A percentile compares a stretch with the other conserved stretches of the same genome.
These are phyloP conservation scores for Gallinago solitaria DNA, from an alignment of 2,797 vertebrate genomes.

Conservation along the genomic window DNA sequence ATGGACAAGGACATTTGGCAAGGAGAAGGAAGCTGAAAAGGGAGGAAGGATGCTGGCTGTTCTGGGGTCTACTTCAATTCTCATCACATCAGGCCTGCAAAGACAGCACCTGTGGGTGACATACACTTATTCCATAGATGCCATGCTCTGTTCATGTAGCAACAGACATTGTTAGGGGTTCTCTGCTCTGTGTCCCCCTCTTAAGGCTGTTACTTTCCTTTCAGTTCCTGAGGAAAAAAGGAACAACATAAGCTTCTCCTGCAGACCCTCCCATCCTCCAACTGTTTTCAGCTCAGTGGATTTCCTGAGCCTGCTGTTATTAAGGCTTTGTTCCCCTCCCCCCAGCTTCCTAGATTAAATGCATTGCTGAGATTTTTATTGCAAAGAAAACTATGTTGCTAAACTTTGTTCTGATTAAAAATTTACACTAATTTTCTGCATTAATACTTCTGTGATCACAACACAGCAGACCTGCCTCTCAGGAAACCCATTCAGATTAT, in stretches of 20 bases:
- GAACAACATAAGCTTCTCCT: neutral
- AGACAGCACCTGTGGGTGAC: neutral
- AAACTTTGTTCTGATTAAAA: slow-evolving; percentile 55
- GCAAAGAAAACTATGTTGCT: slow-evolving; percentile 31
- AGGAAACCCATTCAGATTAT: slow-evolving; percentile 14
- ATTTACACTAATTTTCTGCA: slow-evolving; percentile 55
- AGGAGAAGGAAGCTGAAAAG: neutral
- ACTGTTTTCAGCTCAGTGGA: slow-evolving; percentile 12
- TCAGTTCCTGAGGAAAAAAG: neutral
- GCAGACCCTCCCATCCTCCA: slow-evolving; percentile 25
- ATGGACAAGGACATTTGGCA: fast-evolving
- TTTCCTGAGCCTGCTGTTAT: slow-evolving; percentile 43
- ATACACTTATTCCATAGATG: neutral
- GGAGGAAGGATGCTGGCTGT: neutral
- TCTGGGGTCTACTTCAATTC: neutral
- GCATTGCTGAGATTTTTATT: slow-evolving; percentile 38
- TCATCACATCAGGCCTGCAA: neutral
- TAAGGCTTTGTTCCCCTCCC: slow-evolving; percentile 34
- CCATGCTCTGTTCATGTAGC: neutral
- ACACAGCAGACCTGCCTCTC: slow-evolving; percentile 21
- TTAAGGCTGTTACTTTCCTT: neutral
- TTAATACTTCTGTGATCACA: slow-evolving; percentile 48
- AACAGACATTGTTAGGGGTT: neutral
- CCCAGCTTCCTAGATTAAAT: slow-evolving; percentile 35
- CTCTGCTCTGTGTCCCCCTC: neutral